Conservation (phyloP, 2,888 invertebrate genomes). For the Chymomyza fuscimana region DNA sequence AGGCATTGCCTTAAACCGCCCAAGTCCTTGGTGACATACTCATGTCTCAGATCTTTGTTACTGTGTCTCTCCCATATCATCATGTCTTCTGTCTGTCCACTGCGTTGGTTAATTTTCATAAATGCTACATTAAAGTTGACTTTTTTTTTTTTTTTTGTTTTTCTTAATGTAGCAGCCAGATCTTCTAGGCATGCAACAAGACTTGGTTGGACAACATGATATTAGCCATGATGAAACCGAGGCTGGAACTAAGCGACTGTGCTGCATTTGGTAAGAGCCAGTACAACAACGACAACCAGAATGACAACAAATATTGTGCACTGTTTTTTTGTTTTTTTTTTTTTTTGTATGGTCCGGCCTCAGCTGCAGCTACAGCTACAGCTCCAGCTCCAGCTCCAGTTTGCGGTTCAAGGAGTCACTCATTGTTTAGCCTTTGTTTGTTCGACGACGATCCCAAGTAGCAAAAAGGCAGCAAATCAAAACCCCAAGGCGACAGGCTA, state of each 20-base stretch:
- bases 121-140: constrained; percentile 62
- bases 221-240: constrained; percentile 1
- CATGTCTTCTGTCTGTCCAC: background rate
- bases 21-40: constrained; percentile 26
- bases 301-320: constrained; percentile 8
- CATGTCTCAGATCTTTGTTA: background rate
- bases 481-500: background rate
- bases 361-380: constrained; percentile 20
- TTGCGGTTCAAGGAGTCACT: background rate
- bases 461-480: background rate
- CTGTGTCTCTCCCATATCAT: too few relatives aligned
- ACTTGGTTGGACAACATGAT: background rate
- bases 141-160: constrained; percentile 13
- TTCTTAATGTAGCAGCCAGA: constrained; percentile 14
- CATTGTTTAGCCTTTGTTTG: background rate
- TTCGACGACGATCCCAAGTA: background rate
- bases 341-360: constrained; percentile 25
- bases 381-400: background rate
- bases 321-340: constrained; percentile 31
- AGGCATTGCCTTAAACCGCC: constrained; percentile 15
- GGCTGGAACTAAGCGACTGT: background rate
- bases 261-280: background rate
- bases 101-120: constrained; percentile 68
- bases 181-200: background rate
- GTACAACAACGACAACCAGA: background rate